Percentiles rank a stretch among this genome's conserved stretches.
Evolutionary conservation across 2,113 vertebrate genomes (phyloP).

Genomic region (Eurypyga helias): DNA sequence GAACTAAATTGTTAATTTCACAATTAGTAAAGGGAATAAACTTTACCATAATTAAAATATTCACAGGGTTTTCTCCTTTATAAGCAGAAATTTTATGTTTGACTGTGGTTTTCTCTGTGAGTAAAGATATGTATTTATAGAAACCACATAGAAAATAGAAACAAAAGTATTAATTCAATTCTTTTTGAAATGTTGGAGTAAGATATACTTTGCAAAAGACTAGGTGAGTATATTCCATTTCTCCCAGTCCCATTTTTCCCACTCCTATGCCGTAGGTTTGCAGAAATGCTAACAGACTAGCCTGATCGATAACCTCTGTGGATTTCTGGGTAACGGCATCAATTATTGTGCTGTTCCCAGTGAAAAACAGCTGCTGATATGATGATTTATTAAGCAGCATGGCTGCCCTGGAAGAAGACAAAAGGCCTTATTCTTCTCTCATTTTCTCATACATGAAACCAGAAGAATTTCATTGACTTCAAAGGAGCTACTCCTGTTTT

Average conservation of each 20-base stretch:
- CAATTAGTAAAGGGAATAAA: not conserved
- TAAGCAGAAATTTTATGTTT: not conserved
- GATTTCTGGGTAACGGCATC: conserved; percentile 2
- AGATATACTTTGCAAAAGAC: not conserved
- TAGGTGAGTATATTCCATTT: not conserved
- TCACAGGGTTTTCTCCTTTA: not conserved
- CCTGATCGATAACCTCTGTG: not conserved
- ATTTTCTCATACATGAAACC: conserved; percentile 31
- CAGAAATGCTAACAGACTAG: not conserved
- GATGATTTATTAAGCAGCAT: conserved; percentile 63
- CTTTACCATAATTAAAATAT: not conserved
- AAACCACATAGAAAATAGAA: not conserved
- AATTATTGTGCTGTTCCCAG: not conserved
- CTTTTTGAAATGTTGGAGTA: not conserved
- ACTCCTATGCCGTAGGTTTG: not conserved
- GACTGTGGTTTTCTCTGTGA: not conserved
- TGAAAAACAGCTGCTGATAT: conserved; percentile 46
- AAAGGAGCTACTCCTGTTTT: conserved; percentile 22
- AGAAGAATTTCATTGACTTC: conserved; percentile 51
- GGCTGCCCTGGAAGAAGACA: conserved; percentile 29
- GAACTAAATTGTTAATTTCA: not conserved
- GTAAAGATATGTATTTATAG: not conserved
- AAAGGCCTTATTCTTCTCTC: conserved; percentile 34
- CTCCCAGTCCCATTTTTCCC: not conserved
- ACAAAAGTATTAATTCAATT: not conserved